These are phyloP conservation scores for Lochmaea crataegi DNA, from an alignment of 2,888 invertebrate genomes.

Conservation along the genomic window DNA sequence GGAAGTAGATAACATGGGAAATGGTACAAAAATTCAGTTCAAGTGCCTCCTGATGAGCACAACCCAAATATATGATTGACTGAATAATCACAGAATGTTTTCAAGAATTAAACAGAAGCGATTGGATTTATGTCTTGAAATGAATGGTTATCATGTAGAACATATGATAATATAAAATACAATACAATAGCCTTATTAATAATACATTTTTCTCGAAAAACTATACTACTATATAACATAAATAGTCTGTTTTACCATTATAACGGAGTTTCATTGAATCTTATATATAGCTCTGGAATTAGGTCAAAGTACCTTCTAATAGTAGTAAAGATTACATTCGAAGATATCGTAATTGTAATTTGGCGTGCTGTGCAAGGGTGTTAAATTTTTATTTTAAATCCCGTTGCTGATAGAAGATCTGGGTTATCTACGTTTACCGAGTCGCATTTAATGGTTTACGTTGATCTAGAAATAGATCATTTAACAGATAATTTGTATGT, in stretches of 20 bases:
- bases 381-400: conserved; percentile 10
- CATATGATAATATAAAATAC: no score
- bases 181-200: no score
- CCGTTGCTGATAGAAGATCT: conserved; percentile 2
- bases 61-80: no score
- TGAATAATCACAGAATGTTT: no score
- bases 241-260: not conserved
- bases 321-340: not conserved
- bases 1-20: no score
- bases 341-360: conserved; percentile 6
- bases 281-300: not conserved
- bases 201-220: no score
- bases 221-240: not conserved
- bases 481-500: not conserved
- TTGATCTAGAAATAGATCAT: conserved; percentile 4
- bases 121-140: no score
- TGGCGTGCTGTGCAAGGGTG: conserved; percentile 4
- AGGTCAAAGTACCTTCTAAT: not conserved
- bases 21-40: no score
- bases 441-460: not conserved
- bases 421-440: conserved; percentile 4
- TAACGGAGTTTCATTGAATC: not conserved
- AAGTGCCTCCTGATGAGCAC: no score
- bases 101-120: no score
- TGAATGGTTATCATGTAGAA: no score